phyloP scores from a whole-genome alignment of 2,888 invertebrate species.

The Neuroscelio doddi region DNA sequence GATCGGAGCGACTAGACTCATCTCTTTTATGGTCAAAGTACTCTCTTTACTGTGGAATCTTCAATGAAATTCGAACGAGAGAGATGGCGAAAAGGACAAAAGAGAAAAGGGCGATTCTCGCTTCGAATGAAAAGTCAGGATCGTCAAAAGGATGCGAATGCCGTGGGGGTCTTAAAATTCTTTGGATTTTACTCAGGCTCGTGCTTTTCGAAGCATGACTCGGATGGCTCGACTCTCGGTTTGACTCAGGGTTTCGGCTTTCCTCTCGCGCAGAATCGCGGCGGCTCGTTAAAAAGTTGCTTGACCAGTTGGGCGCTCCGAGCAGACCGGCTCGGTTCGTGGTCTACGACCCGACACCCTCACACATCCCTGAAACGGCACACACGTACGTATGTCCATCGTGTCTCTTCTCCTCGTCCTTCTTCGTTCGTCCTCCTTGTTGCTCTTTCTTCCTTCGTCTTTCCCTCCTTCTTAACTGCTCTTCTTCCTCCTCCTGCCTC shows the following conservation, averaged over 20 bases:
- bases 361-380: constrained; percentile 51
- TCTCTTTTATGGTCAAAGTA: constrained; percentile 13
- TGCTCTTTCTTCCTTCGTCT: background rate
- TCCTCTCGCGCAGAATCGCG: constrained; percentile 47
- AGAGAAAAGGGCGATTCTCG: constrained; percentile 5
- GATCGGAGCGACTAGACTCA: background rate
- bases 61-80: constrained; percentile 5
- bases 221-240: constrained; percentile 54
- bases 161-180: constrained; percentile 32
- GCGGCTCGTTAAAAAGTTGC: constrained; percentile 70
- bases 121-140: background rate
- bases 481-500: constrained; percentile 4
- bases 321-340: constrained; percentile 56
- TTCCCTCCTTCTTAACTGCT: constrained; percentile 17
- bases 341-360: constrained; percentile 70
- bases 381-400: constrained; percentile 59
- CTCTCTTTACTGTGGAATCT: background rate
- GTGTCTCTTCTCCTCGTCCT: constrained; percentile 33
- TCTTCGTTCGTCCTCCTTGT: constrained; percentile 19
- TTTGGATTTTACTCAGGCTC: constrained; percentile 55
- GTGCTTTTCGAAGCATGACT: constrained; percentile 55
- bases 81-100: background rate
- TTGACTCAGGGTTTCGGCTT: constrained; percentile 49
- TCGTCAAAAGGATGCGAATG: constrained; percentile 6
- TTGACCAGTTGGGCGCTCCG: constrained; percentile 68